Conservation (phyloP, 2,113 vertebrate genomes). For the Sitta europaea region DNA sequence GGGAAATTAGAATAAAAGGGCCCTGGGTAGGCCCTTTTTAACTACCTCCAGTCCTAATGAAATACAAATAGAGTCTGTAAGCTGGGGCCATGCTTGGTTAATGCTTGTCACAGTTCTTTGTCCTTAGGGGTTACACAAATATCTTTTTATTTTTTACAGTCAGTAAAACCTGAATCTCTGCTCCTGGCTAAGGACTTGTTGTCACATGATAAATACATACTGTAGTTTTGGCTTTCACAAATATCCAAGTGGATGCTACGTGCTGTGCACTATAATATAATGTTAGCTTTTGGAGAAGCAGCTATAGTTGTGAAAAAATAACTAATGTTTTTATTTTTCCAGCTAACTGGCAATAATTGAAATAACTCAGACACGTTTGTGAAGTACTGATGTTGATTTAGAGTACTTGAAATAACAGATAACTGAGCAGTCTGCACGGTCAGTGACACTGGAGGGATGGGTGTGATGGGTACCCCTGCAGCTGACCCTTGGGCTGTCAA, state of each 20-base stretch:
- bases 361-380: neutral
- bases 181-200: neutral
- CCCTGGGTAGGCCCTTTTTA: neutral
- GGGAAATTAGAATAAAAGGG: neutral
- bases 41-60: fast-evolving
- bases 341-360: neutral
- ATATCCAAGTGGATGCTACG: neutral
- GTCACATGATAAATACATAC: neutral
- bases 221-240: neutral
- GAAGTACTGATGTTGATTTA: neutral
- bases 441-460: too few species aligned
- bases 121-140: neutral
- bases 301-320: too few species aligned
- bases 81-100: fast-evolving
- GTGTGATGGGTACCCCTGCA: too few species aligned
- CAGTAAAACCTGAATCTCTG: neutral
- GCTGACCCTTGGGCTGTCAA: neutral
- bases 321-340: neutral
- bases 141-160: neutral
- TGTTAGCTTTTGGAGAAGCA: neutral
- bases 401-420: too few species aligned
- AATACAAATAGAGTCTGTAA: fast-evolving
- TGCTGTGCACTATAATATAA: neutral
- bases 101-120: fast-evolving
- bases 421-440: too few species aligned